Evolutionary conservation across 2,888 invertebrate species (phyloP), one percentile per base, ranked within the genome.

Genomic region (Brenthis hecate): DNA sequence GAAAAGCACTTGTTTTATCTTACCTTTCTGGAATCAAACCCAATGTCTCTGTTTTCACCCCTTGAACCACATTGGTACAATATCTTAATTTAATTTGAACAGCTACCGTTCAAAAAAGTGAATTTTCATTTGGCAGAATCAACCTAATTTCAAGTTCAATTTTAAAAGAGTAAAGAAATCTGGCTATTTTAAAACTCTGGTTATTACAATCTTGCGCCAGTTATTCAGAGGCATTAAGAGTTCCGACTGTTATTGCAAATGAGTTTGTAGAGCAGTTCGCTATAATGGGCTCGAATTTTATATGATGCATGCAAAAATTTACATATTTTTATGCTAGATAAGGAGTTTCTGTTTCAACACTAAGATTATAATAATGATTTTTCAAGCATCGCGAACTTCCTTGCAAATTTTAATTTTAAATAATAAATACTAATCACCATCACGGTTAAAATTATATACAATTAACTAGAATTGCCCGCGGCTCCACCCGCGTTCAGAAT

Each of bases 161-260:
- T 62, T 62, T 16, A 55, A 60, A 66, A 61, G 54, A 66, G 65
- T 58, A 48, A 66, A 54, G 58, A 58, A 61, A 55, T 66, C 55
- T 50, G 47, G 55, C 28, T 23, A 55, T 48, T 66, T 55, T 36
- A 48, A 66, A 55, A 60, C 32, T 56, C 53, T 28, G 47, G 66
- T 61, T 66, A 66, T 66, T 66, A 66, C 66, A 61, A 66, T 61
- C 66, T 66, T 60, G 55, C 47, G 57, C 23, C 58, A 54, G 47
- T 61, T 60, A 55, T 61, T 66, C 55, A 62, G 55, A 23, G 57
- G 53, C 65, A 60, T 66, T 66, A 66, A 66, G 60, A 66, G 55
- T 66, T 66, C 53, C 62, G 61, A 63, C 63, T 71, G 69, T 71
- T 74, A 74, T 70, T 73, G 68, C 71, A 70, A 74, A 74, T 74